Evolutionary conservation across 2,888 invertebrate genomes (phyloP), one percentile per base, ranked within the genome.

Genomic region (Himalopsyche kuldschensis): DNA sequence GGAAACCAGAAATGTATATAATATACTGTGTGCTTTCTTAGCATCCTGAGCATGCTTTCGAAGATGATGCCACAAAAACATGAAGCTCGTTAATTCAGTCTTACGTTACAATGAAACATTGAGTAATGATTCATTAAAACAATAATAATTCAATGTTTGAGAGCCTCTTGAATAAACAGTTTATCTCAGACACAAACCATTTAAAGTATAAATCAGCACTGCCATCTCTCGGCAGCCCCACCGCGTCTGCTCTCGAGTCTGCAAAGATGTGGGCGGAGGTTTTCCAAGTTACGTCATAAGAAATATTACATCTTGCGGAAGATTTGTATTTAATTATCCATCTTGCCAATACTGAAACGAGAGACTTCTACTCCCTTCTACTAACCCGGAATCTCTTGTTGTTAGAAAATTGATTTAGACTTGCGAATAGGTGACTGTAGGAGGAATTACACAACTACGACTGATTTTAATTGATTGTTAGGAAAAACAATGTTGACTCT

Each of bases 111-210:
- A 69, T 69, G 10, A 27, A 27, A 69, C 69, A 69, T 69, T 30
- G 30, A 27, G 30, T 69, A 30, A 11, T 69, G 69, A 69, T 27
- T 69, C 69, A 69, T 69, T 24, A 69, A 69, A 27, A 1, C 69
- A 69, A 69, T 69, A 69, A 69, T 69, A 69, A 24, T 69, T 69
- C 69, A 24, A 27, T 3, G 30, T 69, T 69, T 69, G 69, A 69
- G 69, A 69, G 27, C 69, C 69, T 69, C 15, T 69, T 69, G 69
- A 27, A 69, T 69, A 69, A 69, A 69, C 27, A 55, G 80, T 80
- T 83, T 76, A 83, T 55, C 83, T 20, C 27, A 80, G 83, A 83
- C 80, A 69, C 80, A 78, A 80, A 78, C 80, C 83, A 69, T 77
- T 80, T 80, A 48, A 69, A 31, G 46, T 63, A 83, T 83, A 83